Evolutionary conservation across 2,888 invertebrate genomes (phyloP), one percentile per base, ranked within the genome.

Genomic region (Dryobota labecula): DNA sequence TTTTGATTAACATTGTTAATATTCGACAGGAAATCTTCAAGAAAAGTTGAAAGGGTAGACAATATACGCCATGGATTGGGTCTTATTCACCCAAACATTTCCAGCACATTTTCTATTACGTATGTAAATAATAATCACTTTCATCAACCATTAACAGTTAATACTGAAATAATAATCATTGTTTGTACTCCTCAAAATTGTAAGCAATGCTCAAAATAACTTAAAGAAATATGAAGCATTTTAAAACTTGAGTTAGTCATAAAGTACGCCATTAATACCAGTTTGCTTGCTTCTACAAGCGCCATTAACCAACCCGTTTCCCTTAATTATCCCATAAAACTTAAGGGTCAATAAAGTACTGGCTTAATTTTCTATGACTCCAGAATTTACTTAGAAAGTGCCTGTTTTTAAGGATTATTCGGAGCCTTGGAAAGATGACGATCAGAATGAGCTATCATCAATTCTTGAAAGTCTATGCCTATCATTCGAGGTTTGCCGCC

Each of bases 331-430:
- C 66, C 57, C 69, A 78, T 84, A 85, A 84, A 84, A 83, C 72
- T 80, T 85, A 66, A 84, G 81, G 54, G 81, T 85, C 81, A 85
- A 81, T 84, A 85, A 84, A 84, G 68, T 73, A 70, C 61, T 43
- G 70, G 74, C 82, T 83, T 84, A 78, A 85, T 84, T 84, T 78
- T 83, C 78, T 76, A 78, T 84, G 83, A 81, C 83, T 83, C 47
- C 58, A 73, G 69, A 78, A 78, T 84, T 88, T 54, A 64, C 72
- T 82, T 43, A 71, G 56, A 63, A 67, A 72, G 24, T 56, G 47
- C 24, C 20, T 27, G 62, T 58, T 63, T 63, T 30, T 27, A 38
- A 53, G n/a, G 57, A 62, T 78, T 78, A 62, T 78, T 53, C 15
- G 24, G 15, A 36, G 13, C 30, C 24, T 78, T 53, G n/a, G 27